Conservation (phyloP, 92 coral and sea anemone genomes). For the Blastomussa wellsi region DNA sequence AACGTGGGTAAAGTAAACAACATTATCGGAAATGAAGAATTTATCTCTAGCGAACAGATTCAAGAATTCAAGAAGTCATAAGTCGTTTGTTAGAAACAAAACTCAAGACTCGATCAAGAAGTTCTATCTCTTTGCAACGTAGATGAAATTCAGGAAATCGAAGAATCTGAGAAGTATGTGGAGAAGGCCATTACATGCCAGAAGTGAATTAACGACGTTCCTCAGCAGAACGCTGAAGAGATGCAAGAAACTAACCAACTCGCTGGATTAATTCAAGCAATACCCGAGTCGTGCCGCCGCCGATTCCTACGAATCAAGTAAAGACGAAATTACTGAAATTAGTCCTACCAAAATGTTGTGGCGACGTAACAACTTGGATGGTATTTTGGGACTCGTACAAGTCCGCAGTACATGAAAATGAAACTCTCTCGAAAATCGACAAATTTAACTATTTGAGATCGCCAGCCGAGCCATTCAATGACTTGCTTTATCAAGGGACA, state of each 20-base stretch:
- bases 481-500: conserved; percentile 37
- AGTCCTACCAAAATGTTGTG: conserved; percentile 33
- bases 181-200: conserved; percentile 33
- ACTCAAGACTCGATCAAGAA: conserved; percentile 34
- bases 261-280: conserved; percentile 10
- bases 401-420: conserved; percentile 26
- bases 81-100: conserved; percentile 36
- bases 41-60: not conserved
- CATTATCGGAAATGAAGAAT: not conserved
- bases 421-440: conserved; percentile 21
- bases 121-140: conserved; percentile 45
- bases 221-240: not conserved
- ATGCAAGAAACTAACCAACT: conserved; percentile 3
- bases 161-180: conserved; percentile 41
- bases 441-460: conserved; percentile 42
- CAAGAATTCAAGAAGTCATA: conserved; percentile 39
- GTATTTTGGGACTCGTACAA: conserved; percentile 52
- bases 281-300: not conserved
- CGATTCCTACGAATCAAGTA: not conserved
- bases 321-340: conserved; percentile 39
- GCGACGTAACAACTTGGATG: conserved; percentile 42
- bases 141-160: conserved; percentile 45
- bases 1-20: not conserved
- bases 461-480: conserved; percentile 53
- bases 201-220: not conserved